These are phyloP conservation scores for Caranx ignobilis DNA, from an alignment of 2,113 vertebrate species.

Conservation along the genomic window DNA sequence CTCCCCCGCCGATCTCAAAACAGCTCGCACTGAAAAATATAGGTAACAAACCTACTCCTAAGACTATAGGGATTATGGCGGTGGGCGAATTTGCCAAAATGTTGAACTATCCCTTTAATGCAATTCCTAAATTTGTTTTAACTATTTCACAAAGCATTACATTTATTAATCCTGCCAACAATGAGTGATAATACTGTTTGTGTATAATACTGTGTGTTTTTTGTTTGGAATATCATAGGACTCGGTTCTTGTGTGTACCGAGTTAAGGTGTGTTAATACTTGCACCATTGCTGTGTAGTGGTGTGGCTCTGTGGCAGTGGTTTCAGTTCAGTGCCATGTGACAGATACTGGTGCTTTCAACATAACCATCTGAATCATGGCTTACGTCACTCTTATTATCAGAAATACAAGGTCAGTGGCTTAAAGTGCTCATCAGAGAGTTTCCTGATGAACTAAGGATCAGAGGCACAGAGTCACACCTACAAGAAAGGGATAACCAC, in stretches of 20 bases:
- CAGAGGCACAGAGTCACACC: background rate
- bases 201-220: background rate
- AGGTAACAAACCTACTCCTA: too few species aligned
- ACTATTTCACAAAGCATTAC: background rate
- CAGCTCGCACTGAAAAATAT: too few species aligned
- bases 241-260: background rate
- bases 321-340: constrained; percentile 13
- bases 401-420: constrained; percentile 26
- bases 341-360: constrained; percentile 25
- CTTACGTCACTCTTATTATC: constrained; percentile 26
- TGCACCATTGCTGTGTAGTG: background rate
- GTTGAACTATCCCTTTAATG: too few species aligned
- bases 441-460: background rate
- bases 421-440: background rate
- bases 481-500: background rate
- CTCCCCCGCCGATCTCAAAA: too few species aligned
- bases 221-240: background rate
- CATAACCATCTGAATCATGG: constrained; percentile 24
- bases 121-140: background rate
- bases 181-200: background rate
- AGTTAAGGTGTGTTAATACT: background rate
- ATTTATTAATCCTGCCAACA: background rate
- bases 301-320: background rate
- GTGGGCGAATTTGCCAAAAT: too few species aligned
- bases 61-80: too few species aligned